Conservation (phyloP, 2,797 vertebrate genomes). For the Thamnophis elegans region DNA sequence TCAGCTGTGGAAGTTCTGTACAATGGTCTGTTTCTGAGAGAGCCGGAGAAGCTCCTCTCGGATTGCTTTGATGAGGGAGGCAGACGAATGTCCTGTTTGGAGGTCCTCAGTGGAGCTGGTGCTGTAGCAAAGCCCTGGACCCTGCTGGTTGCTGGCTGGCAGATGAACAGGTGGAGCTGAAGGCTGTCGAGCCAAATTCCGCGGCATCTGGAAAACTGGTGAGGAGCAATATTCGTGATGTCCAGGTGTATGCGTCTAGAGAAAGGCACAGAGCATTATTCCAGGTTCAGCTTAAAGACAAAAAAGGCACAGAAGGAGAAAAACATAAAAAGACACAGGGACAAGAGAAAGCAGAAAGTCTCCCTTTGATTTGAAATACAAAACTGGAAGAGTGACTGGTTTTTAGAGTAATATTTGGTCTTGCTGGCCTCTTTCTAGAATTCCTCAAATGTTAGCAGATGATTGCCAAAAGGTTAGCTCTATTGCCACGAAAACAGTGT, state of each 20-base stretch:
- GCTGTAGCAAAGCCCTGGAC: conserved; percentile 81
- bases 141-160: conserved; percentile 72
- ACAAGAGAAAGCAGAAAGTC: conserved; percentile 45
- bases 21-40: conserved; percentile 90
- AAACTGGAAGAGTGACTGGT: background rate
- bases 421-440: conserved; percentile 20
- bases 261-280: conserved; percentile 56
- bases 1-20: conserved; percentile 90
- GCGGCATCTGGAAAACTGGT: conserved; percentile 90
- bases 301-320: background rate
- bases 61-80: conserved; percentile 97
- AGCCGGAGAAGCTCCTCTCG: conserved; percentile 94
- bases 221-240: conserved; percentile 90
- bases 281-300: conserved; percentile 25
- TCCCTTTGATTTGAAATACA: conserved; percentile 3
- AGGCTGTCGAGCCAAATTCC: conserved; percentile 84
- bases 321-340: conserved; percentile 17
- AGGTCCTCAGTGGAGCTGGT: conserved; percentile 85
- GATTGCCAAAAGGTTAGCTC: background rate
- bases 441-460: background rate
- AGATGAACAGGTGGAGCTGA: conserved; percentile 83
- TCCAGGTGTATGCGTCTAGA: conserved; percentile 79
- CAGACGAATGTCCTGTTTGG: conserved; percentile 88
- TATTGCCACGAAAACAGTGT: background rate
- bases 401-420: conserved; percentile 42